Evolutionary conservation across 23 tunicate genomes (phyloP).

Genomic region (Trididemnum nubilum): DNA sequence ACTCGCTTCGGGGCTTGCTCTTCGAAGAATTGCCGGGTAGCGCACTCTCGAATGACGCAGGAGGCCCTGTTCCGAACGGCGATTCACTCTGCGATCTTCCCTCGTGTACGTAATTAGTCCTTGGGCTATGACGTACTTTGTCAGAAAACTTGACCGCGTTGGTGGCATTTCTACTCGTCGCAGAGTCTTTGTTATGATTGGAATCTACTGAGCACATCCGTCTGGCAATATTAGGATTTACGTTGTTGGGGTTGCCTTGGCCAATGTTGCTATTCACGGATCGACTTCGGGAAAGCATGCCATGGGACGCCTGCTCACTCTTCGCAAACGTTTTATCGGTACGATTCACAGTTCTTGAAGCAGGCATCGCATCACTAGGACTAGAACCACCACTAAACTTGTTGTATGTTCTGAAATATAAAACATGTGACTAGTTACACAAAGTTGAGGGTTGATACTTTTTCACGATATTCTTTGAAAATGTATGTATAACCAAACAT

Average conservation of each 20-base stretch:
- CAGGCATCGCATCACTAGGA: neutral
- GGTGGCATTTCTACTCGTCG: too few relatives aligned
- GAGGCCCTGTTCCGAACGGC: slow-evolving; percentile 26
- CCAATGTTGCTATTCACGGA: slow-evolving; percentile 21
- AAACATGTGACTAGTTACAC: too few relatives aligned
- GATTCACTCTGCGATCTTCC: slow-evolving; percentile 27
- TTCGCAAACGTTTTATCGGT: neutral
- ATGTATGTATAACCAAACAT: too few relatives aligned
- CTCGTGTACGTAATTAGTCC: slow-evolving; percentile 28
- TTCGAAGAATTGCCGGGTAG: neutral
- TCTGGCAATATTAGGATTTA: neutral
- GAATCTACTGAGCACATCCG: slow-evolving; percentile 15
- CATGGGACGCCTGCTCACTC: neutral
- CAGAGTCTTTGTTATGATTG: neutral
- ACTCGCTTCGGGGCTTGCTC: neutral
- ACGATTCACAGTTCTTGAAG: neutral
- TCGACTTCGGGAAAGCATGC: slow-evolving; percentile 14
- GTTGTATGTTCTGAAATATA: neutral
- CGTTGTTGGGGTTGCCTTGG: neutral
- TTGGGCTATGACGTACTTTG: slow-evolving; percentile 51
- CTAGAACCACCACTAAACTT: slow-evolving; percentile 1
- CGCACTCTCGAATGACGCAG: slow-evolving; percentile 32
- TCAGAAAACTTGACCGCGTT: slow-evolving; percentile 27
- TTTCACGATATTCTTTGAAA: too few relatives aligned
- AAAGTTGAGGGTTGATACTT: too few relatives aligned